A percentile compares a stretch with the other conserved stretches of the same genome.
Conservation (phyloP, 2,113 vertebrate genomes). For the Pterocles gutturalis region DNA sequence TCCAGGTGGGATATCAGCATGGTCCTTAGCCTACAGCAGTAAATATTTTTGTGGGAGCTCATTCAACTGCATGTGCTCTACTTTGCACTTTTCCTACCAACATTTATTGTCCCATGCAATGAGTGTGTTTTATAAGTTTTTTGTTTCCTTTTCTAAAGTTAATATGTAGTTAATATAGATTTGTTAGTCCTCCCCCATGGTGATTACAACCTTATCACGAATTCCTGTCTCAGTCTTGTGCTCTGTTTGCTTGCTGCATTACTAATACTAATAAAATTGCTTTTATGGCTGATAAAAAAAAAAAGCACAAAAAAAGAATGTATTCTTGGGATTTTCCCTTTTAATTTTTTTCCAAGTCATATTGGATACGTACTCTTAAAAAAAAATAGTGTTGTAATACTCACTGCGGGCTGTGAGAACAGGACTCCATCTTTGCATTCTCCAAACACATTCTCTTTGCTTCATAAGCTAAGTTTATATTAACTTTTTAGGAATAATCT, state of each 20-base stretch:
- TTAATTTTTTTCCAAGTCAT: background rate
- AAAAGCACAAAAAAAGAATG: background rate
- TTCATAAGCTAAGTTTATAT: background rate
- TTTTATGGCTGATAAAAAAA: background rate
- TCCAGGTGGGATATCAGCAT: background rate
- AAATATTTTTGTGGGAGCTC: background rate
- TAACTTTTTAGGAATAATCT: background rate
- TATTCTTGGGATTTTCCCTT: background rate
- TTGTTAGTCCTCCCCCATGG: background rate
- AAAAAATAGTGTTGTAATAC: background rate
- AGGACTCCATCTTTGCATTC: background rate
- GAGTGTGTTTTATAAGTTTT: background rate
- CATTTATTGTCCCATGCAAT: background rate
- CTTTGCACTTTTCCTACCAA: background rate
- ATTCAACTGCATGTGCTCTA: background rate
- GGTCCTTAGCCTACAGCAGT: background rate
- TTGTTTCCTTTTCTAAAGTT: background rate
- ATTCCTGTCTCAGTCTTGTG: background rate
- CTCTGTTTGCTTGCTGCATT: background rate
- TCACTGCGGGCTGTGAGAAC: background rate
- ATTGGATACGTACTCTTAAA: background rate
- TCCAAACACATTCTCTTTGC: background rate
- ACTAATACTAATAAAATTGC: background rate
- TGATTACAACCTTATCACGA: background rate
- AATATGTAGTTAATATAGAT: background rate